Conservation (phyloP, 2,888 invertebrate genomes). For the Patella pellucida region DNA sequence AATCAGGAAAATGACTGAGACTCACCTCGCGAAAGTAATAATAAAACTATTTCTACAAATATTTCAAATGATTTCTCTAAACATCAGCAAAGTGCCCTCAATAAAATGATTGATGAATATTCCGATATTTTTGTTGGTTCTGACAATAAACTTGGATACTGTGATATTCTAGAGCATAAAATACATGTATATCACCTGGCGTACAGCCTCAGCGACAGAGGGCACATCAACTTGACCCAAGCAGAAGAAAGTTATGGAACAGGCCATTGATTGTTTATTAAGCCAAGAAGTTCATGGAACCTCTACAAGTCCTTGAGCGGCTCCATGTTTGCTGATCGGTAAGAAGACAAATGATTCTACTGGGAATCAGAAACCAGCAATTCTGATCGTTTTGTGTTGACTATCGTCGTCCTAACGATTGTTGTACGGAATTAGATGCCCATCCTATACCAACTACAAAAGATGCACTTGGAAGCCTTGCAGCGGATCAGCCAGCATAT, state of each 20-base stretch:
- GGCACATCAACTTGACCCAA: conserved; percentile 10
- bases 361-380: not conserved
- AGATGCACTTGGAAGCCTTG: conserved; percentile 8
- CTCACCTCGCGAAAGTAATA: not conserved
- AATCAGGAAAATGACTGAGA: not conserved
- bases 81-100: not conserved
- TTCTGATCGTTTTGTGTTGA: conserved; percentile 13
- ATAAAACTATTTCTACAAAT: not conserved
- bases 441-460: conserved; percentile 11
- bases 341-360: not conserved
- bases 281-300: conserved; percentile 6
- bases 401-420: conserved; percentile 2
- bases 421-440: conserved; percentile 2
- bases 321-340: conserved; percentile 11
- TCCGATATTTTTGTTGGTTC: not conserved
- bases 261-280: not conserved
- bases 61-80: not conserved
- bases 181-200: not conserved
- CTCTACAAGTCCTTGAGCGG: conserved; percentile 13
- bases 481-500: conserved; percentile 8
- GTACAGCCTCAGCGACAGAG: conserved; percentile 8
- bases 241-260: conserved; percentile 14
- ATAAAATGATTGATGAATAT: conserved; percentile 11
- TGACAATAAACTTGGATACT: conserved; percentile 14
- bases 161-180: conserved; percentile 15